A percentile compares a stretch with the other conserved stretches of the same genome.
phyloP scores from a whole-genome alignment of 2,113 vertebrate species.

The Felis chaus region DNA sequence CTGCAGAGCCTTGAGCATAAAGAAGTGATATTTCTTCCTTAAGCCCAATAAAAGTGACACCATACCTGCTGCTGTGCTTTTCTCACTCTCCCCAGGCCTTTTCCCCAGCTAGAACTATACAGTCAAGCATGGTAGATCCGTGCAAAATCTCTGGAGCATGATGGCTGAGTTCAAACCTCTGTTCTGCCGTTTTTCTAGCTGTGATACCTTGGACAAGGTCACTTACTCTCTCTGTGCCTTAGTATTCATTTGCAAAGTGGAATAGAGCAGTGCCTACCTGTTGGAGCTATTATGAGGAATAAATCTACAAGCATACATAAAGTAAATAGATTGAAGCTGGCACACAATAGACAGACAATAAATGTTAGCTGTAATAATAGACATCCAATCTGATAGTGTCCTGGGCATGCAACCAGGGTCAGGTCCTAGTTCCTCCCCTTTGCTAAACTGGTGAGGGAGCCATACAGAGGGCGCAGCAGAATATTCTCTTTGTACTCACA shows the following conservation, averaged over 20 bases:
- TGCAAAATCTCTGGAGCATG: background rate
- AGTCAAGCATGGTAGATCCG: background rate
- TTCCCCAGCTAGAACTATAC: background rate
- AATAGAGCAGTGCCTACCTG: background rate
- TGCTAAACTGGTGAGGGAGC: background rate
- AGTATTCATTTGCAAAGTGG: background rate
- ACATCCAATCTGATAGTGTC: background rate
- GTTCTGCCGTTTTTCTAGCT: slow-evolving; percentile 12
- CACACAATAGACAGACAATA: background rate
- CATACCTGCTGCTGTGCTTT: background rate
- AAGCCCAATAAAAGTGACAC: background rate
- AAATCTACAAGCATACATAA: background rate
- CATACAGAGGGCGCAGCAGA: background rate
- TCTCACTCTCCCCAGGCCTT: background rate
- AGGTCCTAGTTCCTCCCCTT: background rate
- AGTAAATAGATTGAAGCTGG: background rate
- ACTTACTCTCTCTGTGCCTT: background rate
- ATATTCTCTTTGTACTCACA: background rate
- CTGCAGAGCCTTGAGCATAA: background rate
- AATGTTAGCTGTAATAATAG: background rate
- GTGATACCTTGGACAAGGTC: background rate
- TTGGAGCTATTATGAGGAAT: background rate
- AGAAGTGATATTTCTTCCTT: background rate
- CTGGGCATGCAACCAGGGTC: background rate
- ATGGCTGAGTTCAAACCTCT: background rate